These are phyloP conservation scores for Pteronotus mesoamericanus DNA, from an alignment of 2,797 vertebrate genomes.

Conservation along the genomic window DNA sequence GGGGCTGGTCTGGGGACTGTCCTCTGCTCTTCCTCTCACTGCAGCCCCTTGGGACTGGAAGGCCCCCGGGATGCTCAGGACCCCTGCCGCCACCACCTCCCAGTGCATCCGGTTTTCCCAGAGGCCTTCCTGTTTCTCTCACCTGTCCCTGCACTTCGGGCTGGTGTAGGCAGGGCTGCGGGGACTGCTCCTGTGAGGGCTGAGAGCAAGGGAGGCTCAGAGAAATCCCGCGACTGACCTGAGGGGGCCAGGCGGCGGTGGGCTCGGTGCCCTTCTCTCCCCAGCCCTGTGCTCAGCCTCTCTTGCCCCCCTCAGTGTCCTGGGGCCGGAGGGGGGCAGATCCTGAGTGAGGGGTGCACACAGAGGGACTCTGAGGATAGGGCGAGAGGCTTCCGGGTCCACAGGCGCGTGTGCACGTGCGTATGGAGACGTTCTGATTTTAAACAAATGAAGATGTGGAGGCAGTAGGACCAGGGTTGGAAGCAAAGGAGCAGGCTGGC, in stretches of 20 bases:
- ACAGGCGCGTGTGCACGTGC: background rate
- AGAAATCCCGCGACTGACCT: background rate
- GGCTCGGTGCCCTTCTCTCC: background rate
- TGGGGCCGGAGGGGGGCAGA: background rate
- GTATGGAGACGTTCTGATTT: constrained; percentile 31
- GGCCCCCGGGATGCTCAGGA: constrained; percentile 51
- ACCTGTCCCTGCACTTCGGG: constrained; percentile 52
- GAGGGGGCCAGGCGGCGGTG: background rate
- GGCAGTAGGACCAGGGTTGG: constrained; percentile 51
- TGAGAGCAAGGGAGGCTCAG: constrained; percentile 33
- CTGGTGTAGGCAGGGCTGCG: constrained; percentile 42
- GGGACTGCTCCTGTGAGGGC: constrained; percentile 42
- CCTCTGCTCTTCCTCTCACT: background rate
- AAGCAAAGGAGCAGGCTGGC: constrained; percentile 33
- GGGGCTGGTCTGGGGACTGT: background rate
- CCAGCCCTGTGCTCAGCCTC: background rate
- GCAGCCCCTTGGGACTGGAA: constrained; percentile 15
- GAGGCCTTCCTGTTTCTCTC: constrained; percentile 65
- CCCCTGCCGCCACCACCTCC: constrained; percentile 37
- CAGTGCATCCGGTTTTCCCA: constrained; percentile 71
- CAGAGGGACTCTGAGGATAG: background rate
- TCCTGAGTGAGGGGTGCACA: background rate
- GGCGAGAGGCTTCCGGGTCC: background rate
- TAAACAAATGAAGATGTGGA: constrained; percentile 24
- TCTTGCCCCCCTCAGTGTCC: background rate